phyloP scores from a whole-genome alignment of 2,888 invertebrate species.

The Mallateleia sp. region DNA sequence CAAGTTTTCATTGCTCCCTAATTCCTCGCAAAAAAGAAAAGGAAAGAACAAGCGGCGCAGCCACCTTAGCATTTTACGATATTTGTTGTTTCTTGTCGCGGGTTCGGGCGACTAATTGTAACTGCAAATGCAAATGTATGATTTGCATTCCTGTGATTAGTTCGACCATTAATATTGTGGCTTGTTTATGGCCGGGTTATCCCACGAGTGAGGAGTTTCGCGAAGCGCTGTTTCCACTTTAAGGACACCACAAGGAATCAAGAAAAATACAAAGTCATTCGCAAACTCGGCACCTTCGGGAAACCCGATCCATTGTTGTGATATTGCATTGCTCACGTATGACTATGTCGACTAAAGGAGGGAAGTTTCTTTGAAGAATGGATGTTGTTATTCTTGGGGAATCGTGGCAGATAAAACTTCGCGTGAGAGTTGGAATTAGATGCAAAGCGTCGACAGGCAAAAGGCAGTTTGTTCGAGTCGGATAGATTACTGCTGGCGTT shows the following conservation, averaged over 20 bases:
- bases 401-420: constrained; percentile 41
- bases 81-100: constrained; percentile 52
- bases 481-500: constrained; percentile 41
- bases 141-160: constrained; percentile 59
- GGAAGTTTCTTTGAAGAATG: constrained; percentile 60
- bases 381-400: constrained; percentile 63
- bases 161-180: constrained; percentile 36
- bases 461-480: constrained; percentile 26
- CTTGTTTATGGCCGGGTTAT: constrained; percentile 39
- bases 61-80: constrained; percentile 48
- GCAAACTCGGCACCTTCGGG: constrained; percentile 38
- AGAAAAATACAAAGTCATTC: constrained; percentile 51
- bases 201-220: constrained; percentile 21
- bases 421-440: constrained; percentile 36
- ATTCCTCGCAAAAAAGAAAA: constrained; percentile 37
- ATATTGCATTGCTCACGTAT: constrained; percentile 50
- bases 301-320: constrained; percentile 35
- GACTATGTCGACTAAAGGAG: constrained; percentile 36
- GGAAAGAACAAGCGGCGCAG: constrained; percentile 15
- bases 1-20: constrained; percentile 69
- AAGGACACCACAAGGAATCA: constrained; percentile 64
- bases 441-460: constrained; percentile 27
- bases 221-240: constrained; percentile 48
- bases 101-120: constrained; percentile 50
- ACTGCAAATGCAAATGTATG: constrained; percentile 49